phyloP scores from a whole-genome alignment of 2,113 vertebrate species.

The Varanus komodoensis region DNA sequence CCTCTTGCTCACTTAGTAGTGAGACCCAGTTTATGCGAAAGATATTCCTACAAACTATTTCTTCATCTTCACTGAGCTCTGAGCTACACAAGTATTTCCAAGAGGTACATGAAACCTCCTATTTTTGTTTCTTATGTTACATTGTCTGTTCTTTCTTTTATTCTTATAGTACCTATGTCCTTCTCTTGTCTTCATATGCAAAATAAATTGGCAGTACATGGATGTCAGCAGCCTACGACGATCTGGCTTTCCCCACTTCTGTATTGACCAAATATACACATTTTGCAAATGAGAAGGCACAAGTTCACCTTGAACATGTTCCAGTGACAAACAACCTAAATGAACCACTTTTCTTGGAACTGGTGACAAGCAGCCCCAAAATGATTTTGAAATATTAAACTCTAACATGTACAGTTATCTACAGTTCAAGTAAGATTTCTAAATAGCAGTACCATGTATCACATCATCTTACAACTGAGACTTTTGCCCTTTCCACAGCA shows the following conservation, averaged over 20 bases:
- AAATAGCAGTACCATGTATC: not conserved
- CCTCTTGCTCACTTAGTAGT: slow-evolving; percentile 58
- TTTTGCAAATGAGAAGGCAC: not conserved
- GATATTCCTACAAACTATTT: slow-evolving; percentile 49
- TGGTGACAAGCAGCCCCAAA: no score
- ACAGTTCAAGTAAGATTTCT: not conserved
- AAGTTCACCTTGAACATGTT: not conserved
- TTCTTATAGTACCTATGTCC: not conserved
- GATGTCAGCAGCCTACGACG: not conserved
- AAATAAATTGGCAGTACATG: not conserved
- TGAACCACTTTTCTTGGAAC: not conserved
- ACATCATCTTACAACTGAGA: not conserved
- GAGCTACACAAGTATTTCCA: slow-evolving; percentile 63
- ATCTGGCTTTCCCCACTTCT: not conserved
- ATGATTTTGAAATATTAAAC: not conserved
- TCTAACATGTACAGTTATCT: not conserved
- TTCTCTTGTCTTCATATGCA: slow-evolving; percentile 3
- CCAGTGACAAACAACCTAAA: not conserved
- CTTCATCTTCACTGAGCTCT: slow-evolving; percentile 49
- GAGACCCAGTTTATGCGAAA: slow-evolving; percentile 48
- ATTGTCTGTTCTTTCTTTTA: slow-evolving; percentile 47
- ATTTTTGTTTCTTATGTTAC: slow-evolving; percentile 40
- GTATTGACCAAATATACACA: not conserved
- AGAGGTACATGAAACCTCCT: slow-evolving; percentile 56
- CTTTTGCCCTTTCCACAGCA: no score